These are phyloP conservation scores for Polydrusus tereticollis DNA, from an alignment of 2,888 invertebrate species.

Conservation along the genomic window DNA sequence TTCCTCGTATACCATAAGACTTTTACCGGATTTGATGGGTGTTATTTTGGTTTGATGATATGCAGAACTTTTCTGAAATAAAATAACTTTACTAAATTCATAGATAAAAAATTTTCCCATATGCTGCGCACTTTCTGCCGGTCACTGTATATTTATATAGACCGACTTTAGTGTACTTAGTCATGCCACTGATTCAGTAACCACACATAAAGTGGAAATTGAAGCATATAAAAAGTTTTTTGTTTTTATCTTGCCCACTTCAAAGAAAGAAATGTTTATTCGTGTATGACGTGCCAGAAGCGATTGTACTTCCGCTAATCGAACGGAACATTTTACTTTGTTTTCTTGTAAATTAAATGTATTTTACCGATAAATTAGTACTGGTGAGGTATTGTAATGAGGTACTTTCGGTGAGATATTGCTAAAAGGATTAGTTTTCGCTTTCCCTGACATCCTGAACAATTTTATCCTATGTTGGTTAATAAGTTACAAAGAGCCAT, in stretches of 20 bases:
- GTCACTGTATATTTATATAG: too few species aligned
- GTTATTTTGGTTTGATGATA: too few species aligned
- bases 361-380: background rate
- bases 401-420: background rate
- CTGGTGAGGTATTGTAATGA: background rate
- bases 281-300: background rate
- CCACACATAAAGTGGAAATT: background rate
- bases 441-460: background rate
- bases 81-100: too few species aligned
- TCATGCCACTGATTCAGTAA: too few species aligned
- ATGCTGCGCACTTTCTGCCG: too few species aligned
- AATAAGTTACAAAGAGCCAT: too few species aligned
- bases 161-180: too few species aligned
- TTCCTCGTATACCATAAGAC: too few species aligned
- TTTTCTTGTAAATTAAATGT: slow-evolving; percentile 14
- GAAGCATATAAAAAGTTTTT: slow-evolving; percentile 5
- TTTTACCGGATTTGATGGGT: too few species aligned
- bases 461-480: too few species aligned
- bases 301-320: slow-evolving; percentile 4
- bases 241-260: background rate
- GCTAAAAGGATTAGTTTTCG: background rate
- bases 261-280: slow-evolving; percentile 18
- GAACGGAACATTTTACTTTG: slow-evolving; percentile 16
- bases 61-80: too few species aligned
- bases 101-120: too few species aligned